Evolutionary conservation across 53 echinoderm and acorn worm species (phyloP).

Genomic region (Pentamera pediparva): DNA sequence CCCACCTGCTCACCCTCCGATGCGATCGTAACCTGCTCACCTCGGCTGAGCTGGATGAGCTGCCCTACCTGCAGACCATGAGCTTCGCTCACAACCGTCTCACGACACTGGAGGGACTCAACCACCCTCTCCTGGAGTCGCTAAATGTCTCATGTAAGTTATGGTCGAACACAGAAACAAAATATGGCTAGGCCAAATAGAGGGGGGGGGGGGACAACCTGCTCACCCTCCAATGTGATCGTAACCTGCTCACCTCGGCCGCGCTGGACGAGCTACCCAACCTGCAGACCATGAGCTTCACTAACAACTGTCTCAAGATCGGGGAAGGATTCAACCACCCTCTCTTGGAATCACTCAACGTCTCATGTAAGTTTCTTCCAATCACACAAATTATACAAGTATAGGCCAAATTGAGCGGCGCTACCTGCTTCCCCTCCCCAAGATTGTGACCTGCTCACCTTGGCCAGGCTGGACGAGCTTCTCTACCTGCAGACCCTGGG

Average conservation of each 20-base stretch:
- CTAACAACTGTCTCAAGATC: conserved; percentile 68
- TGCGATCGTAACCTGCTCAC: conserved; percentile 82
- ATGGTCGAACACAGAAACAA: background rate
- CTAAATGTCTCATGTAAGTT: conserved; percentile 86
- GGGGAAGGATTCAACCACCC: conserved; percentile 88
- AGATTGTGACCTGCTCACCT: conserved; percentile 76
- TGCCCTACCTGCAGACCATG: conserved; percentile 81
- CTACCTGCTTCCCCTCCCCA: conserved; percentile 75
- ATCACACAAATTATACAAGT: too few relatives aligned
- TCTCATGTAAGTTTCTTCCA: conserved; percentile 77
- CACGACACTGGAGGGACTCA: conserved; percentile 69
- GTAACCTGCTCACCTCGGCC: conserved; percentile 79
- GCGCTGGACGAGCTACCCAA: conserved; percentile 84
- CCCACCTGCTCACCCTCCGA: conserved; percentile 80
- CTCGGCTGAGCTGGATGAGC: conserved; percentile 78
- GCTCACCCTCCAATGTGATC: conserved; percentile 77
- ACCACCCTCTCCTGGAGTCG: conserved; percentile 83
- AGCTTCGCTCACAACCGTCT: conserved; percentile 86
- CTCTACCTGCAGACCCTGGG: conserved; percentile 86
- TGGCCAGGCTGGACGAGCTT: conserved; percentile 81
- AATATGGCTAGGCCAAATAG: background rate
- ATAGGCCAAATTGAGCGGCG: too few relatives aligned
- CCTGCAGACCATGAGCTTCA: conserved; percentile 81
- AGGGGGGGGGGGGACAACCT: conserved; percentile 30
- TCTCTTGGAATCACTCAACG: conserved; percentile 71